phyloP scores from a whole-genome alignment of 2,888 invertebrate species.

The Agapostemon virescens region DNA sequence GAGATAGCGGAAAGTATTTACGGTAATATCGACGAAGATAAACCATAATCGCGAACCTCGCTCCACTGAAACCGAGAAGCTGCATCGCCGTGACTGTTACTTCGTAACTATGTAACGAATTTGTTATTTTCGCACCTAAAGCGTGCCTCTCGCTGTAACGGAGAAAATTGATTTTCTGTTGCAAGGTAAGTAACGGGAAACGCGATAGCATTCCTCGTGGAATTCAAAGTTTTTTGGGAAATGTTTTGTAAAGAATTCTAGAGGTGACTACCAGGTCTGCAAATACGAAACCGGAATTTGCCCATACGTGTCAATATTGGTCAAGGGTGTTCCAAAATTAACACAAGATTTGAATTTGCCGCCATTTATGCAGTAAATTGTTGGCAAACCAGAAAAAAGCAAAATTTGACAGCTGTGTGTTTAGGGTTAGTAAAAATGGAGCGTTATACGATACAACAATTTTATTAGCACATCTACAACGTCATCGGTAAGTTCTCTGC shows the following conservation, averaged over 20 bases:
- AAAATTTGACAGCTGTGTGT: no score
- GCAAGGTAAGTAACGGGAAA: background rate
- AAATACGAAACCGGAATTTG: no score
- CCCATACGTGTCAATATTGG: no score
- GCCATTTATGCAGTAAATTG: no score
- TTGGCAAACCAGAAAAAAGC: no score
- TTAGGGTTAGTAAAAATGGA: no score
- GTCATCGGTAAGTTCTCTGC: no score
- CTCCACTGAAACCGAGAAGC: slow-evolving; percentile 23
- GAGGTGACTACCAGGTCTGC: no score
- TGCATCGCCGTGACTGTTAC: slow-evolving; percentile 7
- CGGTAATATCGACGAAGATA: slow-evolving; percentile 34
- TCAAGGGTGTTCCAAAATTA: no score
- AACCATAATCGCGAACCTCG: slow-evolving; percentile 17
- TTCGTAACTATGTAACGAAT: slow-evolving; percentile 29
- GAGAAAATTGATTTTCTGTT: slow-evolving; percentile 16
- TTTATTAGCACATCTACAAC: no score
- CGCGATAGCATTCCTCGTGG: background rate
- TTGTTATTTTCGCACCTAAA: slow-evolving; percentile 24
- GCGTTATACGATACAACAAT: no score
- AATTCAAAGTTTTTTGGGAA: background rate
- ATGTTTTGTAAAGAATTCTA: background rate
- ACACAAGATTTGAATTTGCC: no score
- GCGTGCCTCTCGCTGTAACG: background rate
- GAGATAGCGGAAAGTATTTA: slow-evolving; percentile 39